phyloP scores from a whole-genome alignment of 2,888 invertebrate genomes.

The Aphidius colemani region DNA sequence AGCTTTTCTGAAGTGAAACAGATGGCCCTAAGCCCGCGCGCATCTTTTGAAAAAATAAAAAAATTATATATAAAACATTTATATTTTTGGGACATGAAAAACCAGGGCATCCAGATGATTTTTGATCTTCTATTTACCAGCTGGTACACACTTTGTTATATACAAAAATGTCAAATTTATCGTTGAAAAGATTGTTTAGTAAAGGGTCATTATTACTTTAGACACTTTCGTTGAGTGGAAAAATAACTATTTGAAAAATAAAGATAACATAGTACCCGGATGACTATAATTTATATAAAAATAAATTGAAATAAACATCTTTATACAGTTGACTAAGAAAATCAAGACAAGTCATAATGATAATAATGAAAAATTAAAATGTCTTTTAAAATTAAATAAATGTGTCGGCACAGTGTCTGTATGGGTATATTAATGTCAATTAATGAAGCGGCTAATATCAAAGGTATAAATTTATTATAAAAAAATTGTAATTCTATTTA shows the following conservation, averaged over 20 bases:
- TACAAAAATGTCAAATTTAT: slow-evolving; percentile 31
- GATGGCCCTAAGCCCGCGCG: slow-evolving; percentile 43
- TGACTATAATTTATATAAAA: too few species aligned
- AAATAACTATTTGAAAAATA: too few species aligned
- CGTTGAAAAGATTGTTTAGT: not conserved
- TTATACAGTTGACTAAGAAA: too few species aligned
- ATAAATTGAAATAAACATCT: too few species aligned
- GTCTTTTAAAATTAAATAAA: slow-evolving; percentile 41
- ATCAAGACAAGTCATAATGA: too few species aligned
- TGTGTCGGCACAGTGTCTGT: slow-evolving; percentile 38
- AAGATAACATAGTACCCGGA: too few species aligned
- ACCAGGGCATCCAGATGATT: not conserved
- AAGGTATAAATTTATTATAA: slow-evolving; percentile 23
- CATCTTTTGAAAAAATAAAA: slow-evolving; percentile 27
- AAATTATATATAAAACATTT: slow-evolving; percentile 1
- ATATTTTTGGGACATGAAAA: slow-evolving; percentile 18
- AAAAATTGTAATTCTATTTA: slow-evolving; percentile 3
- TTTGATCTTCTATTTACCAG: slow-evolving; percentile 14
- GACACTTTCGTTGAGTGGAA: too few species aligned
- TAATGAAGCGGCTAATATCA: slow-evolving; percentile 47
- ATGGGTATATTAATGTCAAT: slow-evolving; percentile 47
- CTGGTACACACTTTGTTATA: slow-evolving; percentile 5
- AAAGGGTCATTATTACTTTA: too few species aligned
- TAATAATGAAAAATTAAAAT: slow-evolving; percentile 34
- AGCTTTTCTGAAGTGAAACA: slow-evolving; percentile 37